These are phyloP conservation scores for Ruditapes philippinarum DNA, from an alignment of 1,140 invertebrate genomes.

Conservation along the genomic window DNA sequence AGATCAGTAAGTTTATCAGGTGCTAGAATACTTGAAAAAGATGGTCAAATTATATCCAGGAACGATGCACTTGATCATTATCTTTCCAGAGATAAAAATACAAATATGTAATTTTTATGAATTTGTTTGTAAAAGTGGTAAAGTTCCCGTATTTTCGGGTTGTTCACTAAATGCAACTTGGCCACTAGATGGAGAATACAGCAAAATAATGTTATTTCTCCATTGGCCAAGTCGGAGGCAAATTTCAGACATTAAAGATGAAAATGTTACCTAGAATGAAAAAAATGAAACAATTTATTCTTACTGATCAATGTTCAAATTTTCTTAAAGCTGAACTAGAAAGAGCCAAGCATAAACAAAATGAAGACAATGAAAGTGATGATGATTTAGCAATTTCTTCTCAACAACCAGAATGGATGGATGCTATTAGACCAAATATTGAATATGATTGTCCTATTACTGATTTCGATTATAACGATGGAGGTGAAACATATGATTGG, in stretches of 20 bases:
- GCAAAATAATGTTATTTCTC: constrained; percentile 51
- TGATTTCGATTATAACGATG: constrained; percentile 67
- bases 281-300: constrained; percentile 37
- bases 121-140: constrained; percentile 52
- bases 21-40: constrained; percentile 47
- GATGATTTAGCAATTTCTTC: neutral
- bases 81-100: neutral
- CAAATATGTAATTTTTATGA: constrained; percentile 19
- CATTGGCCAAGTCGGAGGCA: constrained; percentile 64
- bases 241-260: constrained; percentile 54
- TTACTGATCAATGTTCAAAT: constrained; percentile 60
- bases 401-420: constrained; percentile 70
- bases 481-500: constrained; percentile 58
- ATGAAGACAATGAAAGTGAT: neutral
- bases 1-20: constrained; percentile 65
- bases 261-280: constrained; percentile 42
- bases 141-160: constrained; percentile 59
- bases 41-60: constrained; percentile 25
- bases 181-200: constrained; percentile 62
- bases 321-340: constrained; percentile 69
- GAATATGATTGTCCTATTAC: neutral
- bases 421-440: constrained; percentile 36
- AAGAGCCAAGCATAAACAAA: constrained; percentile 40
- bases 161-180: constrained; percentile 41
- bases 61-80: constrained; percentile 65